Percentiles rank a stretch among this genome's conserved stretches.
Conservation (phyloP, 2,113 vertebrate genomes). For the Australoheros scitulus region DNA sequence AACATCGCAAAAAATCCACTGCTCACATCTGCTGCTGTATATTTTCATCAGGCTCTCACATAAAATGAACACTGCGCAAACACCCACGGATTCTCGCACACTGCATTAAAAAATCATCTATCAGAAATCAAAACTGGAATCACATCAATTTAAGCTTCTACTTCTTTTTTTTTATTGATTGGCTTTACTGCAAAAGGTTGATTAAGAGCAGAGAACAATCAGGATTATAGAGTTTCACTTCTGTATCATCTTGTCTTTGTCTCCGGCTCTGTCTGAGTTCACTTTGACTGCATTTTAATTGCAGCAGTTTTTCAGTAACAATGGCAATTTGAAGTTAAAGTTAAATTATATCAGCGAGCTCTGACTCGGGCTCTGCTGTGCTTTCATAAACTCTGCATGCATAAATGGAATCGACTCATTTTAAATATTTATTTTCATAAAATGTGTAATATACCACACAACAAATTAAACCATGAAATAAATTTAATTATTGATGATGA, state of each 20-base stretch:
- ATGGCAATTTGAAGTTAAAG: conserved; percentile 7
- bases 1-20: conserved; percentile 33
- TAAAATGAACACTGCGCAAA: conserved; percentile 33
- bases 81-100: conserved; percentile 28
- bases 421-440: conserved; percentile 8
- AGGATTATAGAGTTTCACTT: conserved; percentile 9
- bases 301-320: conserved; percentile 3
- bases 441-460: conserved; percentile 3
- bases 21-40: conserved; percentile 23
- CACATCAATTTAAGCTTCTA: conserved; percentile 6
- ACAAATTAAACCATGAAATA: conserved; percentile 10
- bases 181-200: conserved; percentile 13
- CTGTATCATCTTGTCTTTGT: conserved; percentile 7
- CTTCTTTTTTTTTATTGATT: conserved; percentile 20
- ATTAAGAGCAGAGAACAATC: conserved; percentile 22
- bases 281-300: neutral
- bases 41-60: conserved; percentile 18
- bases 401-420: conserved; percentile 4
- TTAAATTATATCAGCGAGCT: neutral
- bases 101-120: conserved; percentile 14
- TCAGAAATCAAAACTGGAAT: conserved; percentile 31
- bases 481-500: neutral
- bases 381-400: neutral
- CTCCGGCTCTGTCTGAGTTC: neutral
- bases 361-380: neutral